Evolutionary conservation across 2,888 invertebrate genomes (phyloP), one percentile per base, ranked within the genome.

Genomic region (Liodrosophila aerea): DNA sequence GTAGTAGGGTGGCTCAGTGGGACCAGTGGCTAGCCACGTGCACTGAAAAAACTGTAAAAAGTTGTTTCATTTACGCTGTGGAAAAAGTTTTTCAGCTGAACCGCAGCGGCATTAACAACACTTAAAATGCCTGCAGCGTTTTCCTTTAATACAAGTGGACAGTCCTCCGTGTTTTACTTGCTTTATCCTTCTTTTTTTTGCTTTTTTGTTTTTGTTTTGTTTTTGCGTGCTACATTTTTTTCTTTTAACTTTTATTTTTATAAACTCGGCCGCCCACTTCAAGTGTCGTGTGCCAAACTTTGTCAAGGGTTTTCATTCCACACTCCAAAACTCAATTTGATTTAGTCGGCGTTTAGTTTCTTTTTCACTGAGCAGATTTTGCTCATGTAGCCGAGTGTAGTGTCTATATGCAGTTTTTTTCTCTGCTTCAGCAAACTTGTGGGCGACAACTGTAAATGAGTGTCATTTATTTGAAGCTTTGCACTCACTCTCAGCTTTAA

Each of bases 101-200:
- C 77, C 85, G 82, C 77, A 70, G 62, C 51, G 62, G 76, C 82
- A 76, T 82, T 81, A 81, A 81, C 80, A 81, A 80, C 80, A 82
- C 80, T 81, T 81, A 81, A 81, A 78, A 80, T 80, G 80, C 80
- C 75, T 82, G 82, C 80, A 71, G 80, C 82, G 82, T 78, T 78
- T 77, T 82, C 63, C 82, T 73, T 82, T 78, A 78, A 78, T 73
- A 78, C 73, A 71, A 78, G 76, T 76, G 82, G 78, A 78, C 76
- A 78, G 63, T 76, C 63, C 73, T 68, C 54, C 59, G 57, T 67
- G 59, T 59, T 68, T 54, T 51, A 29, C 52, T 57, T 54, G 50
- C 41, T 46, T 49, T 40, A 47, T 43, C 59, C 37, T 53, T 51
- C 39, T 57, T 36, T 45, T 22, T 46, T 36, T 29, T 11, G 37